A percentile compares a stretch with the other conserved stretches of the same genome.
Conservation (phyloP, 2,888 invertebrate species). For the Plebejus melissa region DNA sequence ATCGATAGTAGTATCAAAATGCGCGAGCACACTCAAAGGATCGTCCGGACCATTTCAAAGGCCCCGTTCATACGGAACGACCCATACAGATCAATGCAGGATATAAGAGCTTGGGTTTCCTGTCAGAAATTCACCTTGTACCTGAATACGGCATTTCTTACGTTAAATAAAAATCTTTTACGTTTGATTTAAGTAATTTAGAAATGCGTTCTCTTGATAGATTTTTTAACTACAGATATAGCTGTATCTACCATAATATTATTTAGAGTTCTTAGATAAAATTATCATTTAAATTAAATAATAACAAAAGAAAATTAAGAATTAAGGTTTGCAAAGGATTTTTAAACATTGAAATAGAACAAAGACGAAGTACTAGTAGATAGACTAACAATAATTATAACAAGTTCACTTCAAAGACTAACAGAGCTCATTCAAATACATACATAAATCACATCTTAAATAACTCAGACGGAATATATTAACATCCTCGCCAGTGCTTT, state of each 20-base stretch:
- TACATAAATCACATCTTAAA: constrained; percentile 28
- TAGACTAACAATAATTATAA: neutral
- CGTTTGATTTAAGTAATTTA: neutral
- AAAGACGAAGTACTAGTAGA: neutral
- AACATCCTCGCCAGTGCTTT: constrained; percentile 28
- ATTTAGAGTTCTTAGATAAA: too few species aligned
- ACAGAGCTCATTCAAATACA: constrained; percentile 14
- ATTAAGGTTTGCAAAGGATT: neutral
- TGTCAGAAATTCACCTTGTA: constrained; percentile 44
- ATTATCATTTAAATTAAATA: too few species aligned
- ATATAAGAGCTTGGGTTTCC: constrained; percentile 36
- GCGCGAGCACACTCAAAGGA: constrained; percentile 63
- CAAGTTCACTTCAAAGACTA: constrained; percentile 8
- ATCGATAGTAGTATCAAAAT: constrained; percentile 72
- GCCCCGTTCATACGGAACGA: constrained; percentile 56
- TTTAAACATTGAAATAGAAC: neutral
- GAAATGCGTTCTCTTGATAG: neutral
- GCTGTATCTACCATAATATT: too few species aligned
- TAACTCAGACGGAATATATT: constrained; percentile 31
- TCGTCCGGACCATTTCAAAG: constrained; percentile 58
- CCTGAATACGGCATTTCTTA: neutral
- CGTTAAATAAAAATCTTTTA: neutral
- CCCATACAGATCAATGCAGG: constrained; percentile 60
- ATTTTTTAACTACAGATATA: too few species aligned
- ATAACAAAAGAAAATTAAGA: too few species aligned